Evolutionary conservation across 2,797 vertebrate species (phyloP).

Genomic region (Helostoma temminkii): DNA sequence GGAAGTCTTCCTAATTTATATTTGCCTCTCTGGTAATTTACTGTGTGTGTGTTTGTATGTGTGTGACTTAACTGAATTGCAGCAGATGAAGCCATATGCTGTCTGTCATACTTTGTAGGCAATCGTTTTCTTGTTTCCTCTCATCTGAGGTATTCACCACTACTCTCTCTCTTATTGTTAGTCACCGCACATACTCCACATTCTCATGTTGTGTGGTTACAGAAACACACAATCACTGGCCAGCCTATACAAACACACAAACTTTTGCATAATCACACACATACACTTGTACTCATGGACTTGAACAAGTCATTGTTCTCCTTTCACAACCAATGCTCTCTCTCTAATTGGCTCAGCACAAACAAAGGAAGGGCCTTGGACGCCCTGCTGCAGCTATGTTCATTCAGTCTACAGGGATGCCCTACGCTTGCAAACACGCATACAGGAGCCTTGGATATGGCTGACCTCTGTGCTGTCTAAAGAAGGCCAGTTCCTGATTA

Average conservation of each 20-base stretch:
- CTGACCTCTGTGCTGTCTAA: constrained; percentile 67
- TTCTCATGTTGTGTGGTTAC: constrained; percentile 51
- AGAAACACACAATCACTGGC: constrained; percentile 58
- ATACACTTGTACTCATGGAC: constrained; percentile 39
- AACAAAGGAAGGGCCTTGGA: constrained; percentile 84
- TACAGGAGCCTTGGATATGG: constrained; percentile 64
- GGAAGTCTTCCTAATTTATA: constrained; percentile 66
- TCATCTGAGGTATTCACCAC: constrained; percentile 61
- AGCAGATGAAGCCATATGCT: constrained; percentile 79
- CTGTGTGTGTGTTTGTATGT: constrained; percentile 20
- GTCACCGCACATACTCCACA: constrained; percentile 60
- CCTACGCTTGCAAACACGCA: constrained; percentile 64
- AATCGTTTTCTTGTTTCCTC: constrained; percentile 68
- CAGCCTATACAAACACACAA: constrained; percentile 60
- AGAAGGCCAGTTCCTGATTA: constrained; percentile 70
- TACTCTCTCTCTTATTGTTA: constrained; percentile 55
- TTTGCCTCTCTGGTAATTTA: constrained; percentile 51
- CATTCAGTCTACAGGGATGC: constrained; percentile 69
- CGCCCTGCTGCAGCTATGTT: constrained; percentile 67
- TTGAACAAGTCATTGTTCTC: constrained; percentile 81
- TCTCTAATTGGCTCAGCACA: constrained; percentile 84
- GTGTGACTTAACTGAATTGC: constrained; percentile 66
- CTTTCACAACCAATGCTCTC: constrained; percentile 82
- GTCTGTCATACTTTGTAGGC: constrained; percentile 66
- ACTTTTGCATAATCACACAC: constrained; percentile 44